phyloP scores from a whole-genome alignment of 1,140 invertebrate genomes.

The Phymorhynchus buccinoides region DNA sequence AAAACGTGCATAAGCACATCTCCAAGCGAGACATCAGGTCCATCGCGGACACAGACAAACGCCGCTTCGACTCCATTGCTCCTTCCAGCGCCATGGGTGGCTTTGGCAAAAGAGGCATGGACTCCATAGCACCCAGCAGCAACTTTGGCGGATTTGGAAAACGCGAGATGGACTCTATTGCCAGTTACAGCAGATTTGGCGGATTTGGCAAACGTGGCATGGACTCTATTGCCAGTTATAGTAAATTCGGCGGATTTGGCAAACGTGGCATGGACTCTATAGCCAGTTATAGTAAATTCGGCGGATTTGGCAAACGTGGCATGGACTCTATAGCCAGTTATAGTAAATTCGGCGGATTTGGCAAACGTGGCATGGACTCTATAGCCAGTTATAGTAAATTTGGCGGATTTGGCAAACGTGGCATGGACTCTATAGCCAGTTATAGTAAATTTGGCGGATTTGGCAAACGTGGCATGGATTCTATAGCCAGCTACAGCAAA shows the following conservation, averaged over 20 bases:
- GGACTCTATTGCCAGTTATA: slow-evolving; percentile 24
- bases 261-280: slow-evolving; percentile 28
- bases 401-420: slow-evolving; percentile 27
- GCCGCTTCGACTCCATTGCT: slow-evolving; percentile 32
- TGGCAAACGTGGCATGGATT: slow-evolving; percentile 19
- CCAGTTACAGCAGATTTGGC: not conserved
- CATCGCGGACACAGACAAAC: not conserved
- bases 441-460: slow-evolving; percentile 13
- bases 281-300: not conserved
- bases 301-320: slow-evolving; percentile 34
- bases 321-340: slow-evolving; percentile 18
- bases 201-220: slow-evolving; percentile 21
- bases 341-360: slow-evolving; percentile 26
- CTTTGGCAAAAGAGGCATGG: slow-evolving; percentile 19
- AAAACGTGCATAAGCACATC: not conserved
- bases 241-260: not conserved
- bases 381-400: not conserved
- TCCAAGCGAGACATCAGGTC: slow-evolving; percentile 24
- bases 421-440: not conserved
- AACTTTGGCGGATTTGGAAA: slow-evolving; percentile 20
- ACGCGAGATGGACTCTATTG: slow-evolving; percentile 5
- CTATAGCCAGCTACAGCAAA: not conserved
- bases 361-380: slow-evolving; percentile 27
- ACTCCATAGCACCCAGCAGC: slow-evolving; percentile 23
- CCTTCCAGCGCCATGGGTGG: not conserved